These are phyloP conservation scores for Pangasius mekongensis DNA, from an alignment of 2,797 vertebrate genomes.

Conservation along the genomic window DNA sequence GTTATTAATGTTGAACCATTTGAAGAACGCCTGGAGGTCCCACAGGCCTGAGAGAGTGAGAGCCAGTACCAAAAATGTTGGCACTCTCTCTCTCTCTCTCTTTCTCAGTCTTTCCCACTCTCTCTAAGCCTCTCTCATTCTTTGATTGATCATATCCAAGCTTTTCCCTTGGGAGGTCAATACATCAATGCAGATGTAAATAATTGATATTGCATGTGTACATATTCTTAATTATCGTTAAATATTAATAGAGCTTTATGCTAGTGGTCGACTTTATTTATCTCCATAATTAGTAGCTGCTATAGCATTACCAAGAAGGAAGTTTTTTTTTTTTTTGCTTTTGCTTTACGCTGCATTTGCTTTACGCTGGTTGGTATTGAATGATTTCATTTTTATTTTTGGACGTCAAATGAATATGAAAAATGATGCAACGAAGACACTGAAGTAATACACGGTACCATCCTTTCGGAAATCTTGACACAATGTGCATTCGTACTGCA, in stretches of 20 bases:
- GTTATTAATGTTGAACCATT: slow-evolving; percentile 82
- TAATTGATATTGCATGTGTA: slow-evolving; percentile 74
- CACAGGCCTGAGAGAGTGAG: slow-evolving; percentile 53
- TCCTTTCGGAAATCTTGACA: slow-evolving; percentile 4
- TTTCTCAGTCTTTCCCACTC: slow-evolving; percentile 22
- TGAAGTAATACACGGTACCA: not conserved
- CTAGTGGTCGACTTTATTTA: slow-evolving; percentile 60
- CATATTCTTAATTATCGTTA: slow-evolving; percentile 75
- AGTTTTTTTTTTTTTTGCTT: not conserved
- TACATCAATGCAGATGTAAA: slow-evolving; percentile 71
- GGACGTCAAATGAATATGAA: slow-evolving; percentile 3
- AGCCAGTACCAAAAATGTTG: slow-evolving; percentile 5
- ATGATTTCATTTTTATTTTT: slow-evolving; percentile 16
- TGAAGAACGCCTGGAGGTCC: slow-evolving; percentile 67
- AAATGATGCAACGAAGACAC: slow-evolving; percentile 21
- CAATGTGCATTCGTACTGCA: not conserved
- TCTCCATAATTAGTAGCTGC: slow-evolving; percentile 53
- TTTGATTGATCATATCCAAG: slow-evolving; percentile 71
- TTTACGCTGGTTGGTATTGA: not conserved
- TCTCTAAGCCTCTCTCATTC: slow-evolving; percentile 39
- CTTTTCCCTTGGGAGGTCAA: slow-evolving; percentile 67
- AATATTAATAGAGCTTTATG: slow-evolving; percentile 70
- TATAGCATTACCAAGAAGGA: slow-evolving; percentile 52
- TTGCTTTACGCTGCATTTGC: not conserved
- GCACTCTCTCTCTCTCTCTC: slow-evolving; percentile 40